These are phyloP conservation scores for Typhlichthys eigenmanni DNA, from an alignment of 2,797 vertebrate genomes.

Conservation along the genomic window DNA sequence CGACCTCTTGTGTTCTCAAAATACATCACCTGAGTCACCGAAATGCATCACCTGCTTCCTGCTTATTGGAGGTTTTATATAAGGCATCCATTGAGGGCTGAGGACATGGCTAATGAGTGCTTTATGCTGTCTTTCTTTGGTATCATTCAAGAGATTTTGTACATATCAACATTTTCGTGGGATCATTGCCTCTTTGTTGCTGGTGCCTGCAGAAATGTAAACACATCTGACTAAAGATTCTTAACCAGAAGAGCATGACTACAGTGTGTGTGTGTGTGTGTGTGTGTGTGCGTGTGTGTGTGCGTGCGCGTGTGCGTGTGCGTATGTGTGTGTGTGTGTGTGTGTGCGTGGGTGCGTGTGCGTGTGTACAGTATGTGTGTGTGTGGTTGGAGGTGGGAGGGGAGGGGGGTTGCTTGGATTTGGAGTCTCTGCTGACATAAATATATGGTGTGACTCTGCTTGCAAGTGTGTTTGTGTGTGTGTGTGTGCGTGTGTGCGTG, in stretches of 20 bases:
- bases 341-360: slow-evolving; percentile 39
- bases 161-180: slow-evolving; percentile 33
- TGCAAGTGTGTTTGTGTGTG: slow-evolving; percentile 4
- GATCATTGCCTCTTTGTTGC: slow-evolving; percentile 42
- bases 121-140: slow-evolving; percentile 25
- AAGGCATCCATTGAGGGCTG: slow-evolving; percentile 22
- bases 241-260: slow-evolving; percentile 7
- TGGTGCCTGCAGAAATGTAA: slow-evolving; percentile 34
- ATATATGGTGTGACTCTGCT: slow-evolving; percentile 30
- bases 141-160: slow-evolving; percentile 14
- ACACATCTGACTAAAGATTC: slow-evolving; percentile 29
- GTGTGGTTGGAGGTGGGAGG: slow-evolving; percentile 8
- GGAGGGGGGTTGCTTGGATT: neutral
- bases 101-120: slow-evolving; percentile 43
- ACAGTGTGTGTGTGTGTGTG: slow-evolving; percentile 22
- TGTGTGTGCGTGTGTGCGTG: slow-evolving; percentile 19
- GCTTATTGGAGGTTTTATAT: slow-evolving; percentile 28
- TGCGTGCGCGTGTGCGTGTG: neutral
- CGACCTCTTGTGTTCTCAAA: slow-evolving; percentile 32
- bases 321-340: slow-evolving; percentile 35
- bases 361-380: slow-evolving; percentile 1
- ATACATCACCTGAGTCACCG: slow-evolving; percentile 20
- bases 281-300: too few relatives aligned
- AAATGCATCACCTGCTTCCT: slow-evolving; percentile 19
- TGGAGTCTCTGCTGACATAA: too few relatives aligned